A percentile compares a stretch with the other conserved stretches of the same genome.
These are phyloP conservation scores for Ditula angustiorana DNA, from an alignment of 2,888 invertebrate genomes.

Conservation along the genomic window DNA sequence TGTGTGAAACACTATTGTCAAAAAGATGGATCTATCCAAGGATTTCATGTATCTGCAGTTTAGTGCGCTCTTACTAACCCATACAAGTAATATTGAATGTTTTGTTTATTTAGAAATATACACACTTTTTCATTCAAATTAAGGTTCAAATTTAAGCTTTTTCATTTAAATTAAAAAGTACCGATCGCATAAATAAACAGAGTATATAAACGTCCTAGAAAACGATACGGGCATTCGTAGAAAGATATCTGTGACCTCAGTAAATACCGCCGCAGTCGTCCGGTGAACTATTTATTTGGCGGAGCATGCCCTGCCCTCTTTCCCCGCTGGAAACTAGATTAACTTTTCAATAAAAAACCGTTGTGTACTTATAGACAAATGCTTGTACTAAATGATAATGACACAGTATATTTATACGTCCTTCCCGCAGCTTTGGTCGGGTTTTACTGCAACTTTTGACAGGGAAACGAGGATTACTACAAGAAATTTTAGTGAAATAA, in stretches of 20 bases:
- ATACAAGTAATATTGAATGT: no score
- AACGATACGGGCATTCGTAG: not conserved
- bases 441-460: no score
- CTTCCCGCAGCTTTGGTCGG: no score
- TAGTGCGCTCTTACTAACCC: no score
- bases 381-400: not conserved
- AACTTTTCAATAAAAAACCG: constrained; percentile 23
- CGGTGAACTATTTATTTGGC: not conserved
- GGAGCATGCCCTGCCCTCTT: constrained; percentile 2
- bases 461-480: no score
- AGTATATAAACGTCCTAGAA: not conserved
- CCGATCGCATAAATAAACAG: not conserved
- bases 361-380: not conserved
- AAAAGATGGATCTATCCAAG: no score
- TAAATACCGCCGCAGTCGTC: not conserved
- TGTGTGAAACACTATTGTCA: no score
- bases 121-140: not conserved
- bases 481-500: no score
- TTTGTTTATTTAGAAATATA: no score
- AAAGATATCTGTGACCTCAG: not conserved
- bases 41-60: no score
- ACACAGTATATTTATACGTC: not conserved
- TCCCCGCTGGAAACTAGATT: constrained; percentile 17
- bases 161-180: no score
- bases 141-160: no score